Conservation (phyloP, 2,797 vertebrate genomes). For the Lates japonicus region DNA sequence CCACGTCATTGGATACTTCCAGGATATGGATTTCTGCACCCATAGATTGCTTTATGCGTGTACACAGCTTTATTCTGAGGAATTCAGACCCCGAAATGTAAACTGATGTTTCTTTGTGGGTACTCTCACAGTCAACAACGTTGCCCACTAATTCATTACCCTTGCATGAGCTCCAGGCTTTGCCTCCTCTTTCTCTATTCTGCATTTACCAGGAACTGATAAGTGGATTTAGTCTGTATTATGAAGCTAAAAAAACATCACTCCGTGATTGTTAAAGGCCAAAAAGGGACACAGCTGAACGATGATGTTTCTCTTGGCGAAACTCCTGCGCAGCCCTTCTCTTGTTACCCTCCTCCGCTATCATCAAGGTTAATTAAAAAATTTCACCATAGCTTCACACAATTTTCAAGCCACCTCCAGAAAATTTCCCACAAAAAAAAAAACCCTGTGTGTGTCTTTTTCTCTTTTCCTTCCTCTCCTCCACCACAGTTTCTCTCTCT, state of each 20-base stretch:
- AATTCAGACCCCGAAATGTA: slow-evolving; percentile 37
- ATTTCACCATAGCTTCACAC: slow-evolving; percentile 53
- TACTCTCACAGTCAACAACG: slow-evolving; percentile 20
- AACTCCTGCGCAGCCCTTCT: slow-evolving; percentile 34
- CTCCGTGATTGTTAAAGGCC: slow-evolving; percentile 41
- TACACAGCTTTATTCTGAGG: slow-evolving; percentile 17
- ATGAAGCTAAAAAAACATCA: slow-evolving; percentile 9
- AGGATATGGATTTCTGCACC: slow-evolving; percentile 43
- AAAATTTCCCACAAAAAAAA: slow-evolving; percentile 39
- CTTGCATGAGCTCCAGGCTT: slow-evolving; percentile 31
- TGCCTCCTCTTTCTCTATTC: slow-evolving; percentile 12
- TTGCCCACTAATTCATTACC: slow-evolving; percentile 50
- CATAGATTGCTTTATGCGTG: slow-evolving; percentile 40
- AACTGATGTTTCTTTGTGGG: slow-evolving; percentile 34
- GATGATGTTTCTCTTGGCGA: slow-evolving; percentile 42
- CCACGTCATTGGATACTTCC: slow-evolving; percentile 45
- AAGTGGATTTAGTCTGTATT: slow-evolving; percentile 41
- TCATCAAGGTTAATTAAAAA: slow-evolving; percentile 77
- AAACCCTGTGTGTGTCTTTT: neutral
- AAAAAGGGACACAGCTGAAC: slow-evolving; percentile 35
- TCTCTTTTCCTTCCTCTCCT: slow-evolving; percentile 17
- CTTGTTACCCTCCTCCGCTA: slow-evolving; percentile 48
- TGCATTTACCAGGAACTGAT: slow-evolving; percentile 22
- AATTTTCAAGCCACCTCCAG: slow-evolving; percentile 59
- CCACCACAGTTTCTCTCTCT: slow-evolving; percentile 9